Percentiles rank a stretch among this genome's conserved stretches.
Evolutionary conservation across 2,113 vertebrate species (phyloP).

Genomic region (Megaptera novaeangliae): DNA sequence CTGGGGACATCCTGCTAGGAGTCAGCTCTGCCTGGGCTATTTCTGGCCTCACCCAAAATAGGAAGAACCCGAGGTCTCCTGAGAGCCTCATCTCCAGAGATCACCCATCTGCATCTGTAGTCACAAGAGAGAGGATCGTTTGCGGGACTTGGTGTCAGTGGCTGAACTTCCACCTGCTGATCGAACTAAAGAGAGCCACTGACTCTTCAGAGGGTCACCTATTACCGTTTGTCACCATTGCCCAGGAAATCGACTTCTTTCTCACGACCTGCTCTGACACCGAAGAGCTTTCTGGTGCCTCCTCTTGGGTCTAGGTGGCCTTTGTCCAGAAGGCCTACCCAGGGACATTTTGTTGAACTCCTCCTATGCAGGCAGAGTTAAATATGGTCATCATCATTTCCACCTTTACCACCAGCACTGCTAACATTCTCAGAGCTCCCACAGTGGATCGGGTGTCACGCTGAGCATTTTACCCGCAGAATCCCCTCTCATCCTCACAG

Average conservation of each 20-base stretch:
- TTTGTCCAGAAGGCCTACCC: background rate
- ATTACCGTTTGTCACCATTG: background rate
- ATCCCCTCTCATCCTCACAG: background rate
- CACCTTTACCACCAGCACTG: rapidly evolving
- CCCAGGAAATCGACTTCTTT: background rate
- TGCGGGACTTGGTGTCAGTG: background rate
- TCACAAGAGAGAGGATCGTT: background rate
- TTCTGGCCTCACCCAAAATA: conserved; percentile 57
- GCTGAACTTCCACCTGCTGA: background rate
- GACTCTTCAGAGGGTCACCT: background rate
- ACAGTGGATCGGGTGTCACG: background rate
- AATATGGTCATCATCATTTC: rapidly evolving
- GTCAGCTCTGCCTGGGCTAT: background rate
- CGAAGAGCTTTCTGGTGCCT: background rate
- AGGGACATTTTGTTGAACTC: background rate
- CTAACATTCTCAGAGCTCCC: background rate
- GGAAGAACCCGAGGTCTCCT: background rate
- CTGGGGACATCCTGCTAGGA: background rate
- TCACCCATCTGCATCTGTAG: background rate
- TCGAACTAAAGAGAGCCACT: background rate
- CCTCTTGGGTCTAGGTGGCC: background rate
- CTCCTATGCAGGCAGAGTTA: background rate
- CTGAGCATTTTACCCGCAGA: background rate
- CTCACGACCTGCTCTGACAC: background rate
- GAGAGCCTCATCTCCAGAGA: conserved; percentile 35